Evolutionary conservation across 2,113 vertebrate genomes (phyloP).

Genomic region (Syngnathus typhle): DNA sequence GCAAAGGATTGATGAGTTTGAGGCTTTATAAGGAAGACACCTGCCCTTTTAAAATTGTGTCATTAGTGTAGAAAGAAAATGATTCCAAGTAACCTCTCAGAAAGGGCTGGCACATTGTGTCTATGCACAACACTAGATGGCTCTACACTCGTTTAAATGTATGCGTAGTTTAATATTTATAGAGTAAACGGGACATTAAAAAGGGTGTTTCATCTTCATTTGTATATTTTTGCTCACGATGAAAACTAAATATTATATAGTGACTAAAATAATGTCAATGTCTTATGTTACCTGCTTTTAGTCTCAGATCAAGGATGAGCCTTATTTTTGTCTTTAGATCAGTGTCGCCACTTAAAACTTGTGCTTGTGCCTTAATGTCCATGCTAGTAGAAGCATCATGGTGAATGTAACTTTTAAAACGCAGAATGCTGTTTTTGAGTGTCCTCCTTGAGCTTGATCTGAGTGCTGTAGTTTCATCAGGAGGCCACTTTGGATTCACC

Average conservation of each 20-base stretch:
- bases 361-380: slow-evolving; percentile 26
- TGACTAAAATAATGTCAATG: slow-evolving; percentile 51
- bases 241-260: slow-evolving; percentile 58
- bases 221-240: slow-evolving; percentile 89
- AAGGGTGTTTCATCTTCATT: slow-evolving; percentile 79
- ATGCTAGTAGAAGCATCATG: not conserved
- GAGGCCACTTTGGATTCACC: not conserved
- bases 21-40: slow-evolving; percentile 79
- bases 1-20: slow-evolving; percentile 96
- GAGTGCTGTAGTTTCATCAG: slow-evolving; percentile 16
- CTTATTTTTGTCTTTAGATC: slow-evolving; percentile 3
- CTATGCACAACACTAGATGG: slow-evolving; percentile 27
- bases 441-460: slow-evolving; percentile 19
- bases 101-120: slow-evolving; percentile 53
- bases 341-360: slow-evolving; percentile 17
- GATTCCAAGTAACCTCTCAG: slow-evolving; percentile 52
- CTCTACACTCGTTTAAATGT: slow-evolving; percentile 52
- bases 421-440: slow-evolving; percentile 1
- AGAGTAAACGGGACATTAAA: slow-evolving; percentile 73
- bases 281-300: slow-evolving; percentile 53
- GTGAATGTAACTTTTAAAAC: slow-evolving; percentile 6
- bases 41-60: not conserved
- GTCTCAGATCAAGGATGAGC: slow-evolving; percentile 45
- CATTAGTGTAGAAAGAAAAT: not conserved
- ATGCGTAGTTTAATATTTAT: slow-evolving; percentile 83